These are phyloP conservation scores for Carettochelys insculpta DNA, from an alignment of 2,113 vertebrate genomes.

Conservation along the genomic window DNA sequence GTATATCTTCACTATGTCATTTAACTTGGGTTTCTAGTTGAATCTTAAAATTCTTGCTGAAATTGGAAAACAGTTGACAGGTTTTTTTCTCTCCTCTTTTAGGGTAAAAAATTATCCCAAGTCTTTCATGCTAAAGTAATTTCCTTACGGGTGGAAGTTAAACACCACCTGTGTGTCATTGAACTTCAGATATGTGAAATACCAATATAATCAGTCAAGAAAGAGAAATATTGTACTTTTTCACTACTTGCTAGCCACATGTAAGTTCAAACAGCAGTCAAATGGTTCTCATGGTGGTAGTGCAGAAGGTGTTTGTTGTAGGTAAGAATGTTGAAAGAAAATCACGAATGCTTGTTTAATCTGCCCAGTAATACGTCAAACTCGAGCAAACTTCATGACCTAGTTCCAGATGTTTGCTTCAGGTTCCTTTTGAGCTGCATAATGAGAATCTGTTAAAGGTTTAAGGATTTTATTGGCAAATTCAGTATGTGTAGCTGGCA, in stretches of 20 bases:
- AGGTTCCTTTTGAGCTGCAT: background rate
- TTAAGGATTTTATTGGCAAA: background rate
- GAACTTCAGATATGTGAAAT: background rate
- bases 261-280: rapidly evolving
- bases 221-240: background rate
- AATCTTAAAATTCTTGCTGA: background rate
- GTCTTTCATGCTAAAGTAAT: background rate
- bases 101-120: background rate
- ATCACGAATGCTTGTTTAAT: background rate
- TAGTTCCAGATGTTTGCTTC: background rate
- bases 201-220: background rate
- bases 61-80: background rate
- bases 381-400: background rate
- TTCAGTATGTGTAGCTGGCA: background rate
- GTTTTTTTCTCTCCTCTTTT: background rate
- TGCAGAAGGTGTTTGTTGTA: background rate
- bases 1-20: background rate
- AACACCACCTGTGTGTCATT: background rate
- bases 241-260: background rate
- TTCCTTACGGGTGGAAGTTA: background rate
- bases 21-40: background rate
- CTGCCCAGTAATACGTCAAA: background rate
- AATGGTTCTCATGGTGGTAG: background rate
- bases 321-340: background rate
- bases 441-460: background rate